Percentiles rank a stretch among this genome's conserved stretches.
Conservation (phyloP, 64 coral and sea anemone species). For the Trachythela sp. region DNA sequence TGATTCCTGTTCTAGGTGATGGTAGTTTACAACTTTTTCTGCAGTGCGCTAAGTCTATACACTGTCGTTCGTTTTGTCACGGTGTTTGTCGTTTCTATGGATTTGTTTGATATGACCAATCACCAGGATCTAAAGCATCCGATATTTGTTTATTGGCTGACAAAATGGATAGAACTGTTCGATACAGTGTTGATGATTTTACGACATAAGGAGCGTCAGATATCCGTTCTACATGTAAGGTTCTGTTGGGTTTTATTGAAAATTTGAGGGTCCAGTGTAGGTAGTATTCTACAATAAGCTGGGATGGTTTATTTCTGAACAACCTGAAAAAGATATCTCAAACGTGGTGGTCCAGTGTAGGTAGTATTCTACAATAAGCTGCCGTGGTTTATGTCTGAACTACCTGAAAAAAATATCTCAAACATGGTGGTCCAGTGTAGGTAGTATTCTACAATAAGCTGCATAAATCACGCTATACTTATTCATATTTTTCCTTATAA, state of each 20-base stretch:
- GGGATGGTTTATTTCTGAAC: no score
- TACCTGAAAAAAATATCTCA: no score
- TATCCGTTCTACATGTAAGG: constrained; percentile 96
- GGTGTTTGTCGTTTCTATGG: constrained; percentile 41
- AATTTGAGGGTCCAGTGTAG: background rate
- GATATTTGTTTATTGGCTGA: constrained; percentile 74
- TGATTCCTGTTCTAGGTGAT: constrained; percentile 49
- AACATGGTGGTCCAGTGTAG: no score
- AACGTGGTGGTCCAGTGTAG: no score
- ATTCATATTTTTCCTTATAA: no score
- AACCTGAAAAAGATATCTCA: no score
- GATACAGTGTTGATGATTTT: constrained; percentile 97
- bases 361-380: no score
- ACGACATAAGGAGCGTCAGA: constrained; percentile 80
- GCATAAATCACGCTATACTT: background rate
- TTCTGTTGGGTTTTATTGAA: no score
- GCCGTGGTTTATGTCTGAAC: no score
- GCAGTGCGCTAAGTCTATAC: constrained; percentile 80
- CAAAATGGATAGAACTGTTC: constrained; percentile 80
- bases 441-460: no score
- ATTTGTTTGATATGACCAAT: constrained; percentile 59
- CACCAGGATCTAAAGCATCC: constrained; percentile 62
- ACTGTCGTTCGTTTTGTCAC: constrained; percentile 36
- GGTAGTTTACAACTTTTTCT: constrained; percentile 80
- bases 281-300: no score